Conservation (phyloP, 2,797 vertebrate species). For the Pangasius sanitwongsei region DNA sequence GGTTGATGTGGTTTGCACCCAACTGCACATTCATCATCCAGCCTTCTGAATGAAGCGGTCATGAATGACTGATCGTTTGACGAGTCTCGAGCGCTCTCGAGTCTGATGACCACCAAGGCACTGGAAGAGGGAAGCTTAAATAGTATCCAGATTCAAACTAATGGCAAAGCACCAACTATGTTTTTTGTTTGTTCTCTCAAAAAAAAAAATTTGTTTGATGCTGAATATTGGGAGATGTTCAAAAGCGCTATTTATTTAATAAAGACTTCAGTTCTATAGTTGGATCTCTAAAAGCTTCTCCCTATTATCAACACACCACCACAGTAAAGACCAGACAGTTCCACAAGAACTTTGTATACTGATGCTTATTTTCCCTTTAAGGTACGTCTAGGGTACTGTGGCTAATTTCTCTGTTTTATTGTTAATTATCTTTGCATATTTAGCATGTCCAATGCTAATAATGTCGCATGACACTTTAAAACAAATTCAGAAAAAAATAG, state of each 20-base stretch:
- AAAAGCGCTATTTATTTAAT: background rate
- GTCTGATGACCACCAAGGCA: background rate
- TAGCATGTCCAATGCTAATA: background rate
- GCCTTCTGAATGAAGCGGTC: background rate
- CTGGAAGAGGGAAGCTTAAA: background rate
- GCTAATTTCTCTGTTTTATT: background rate
- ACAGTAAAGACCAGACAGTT: background rate
- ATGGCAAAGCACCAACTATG: background rate
- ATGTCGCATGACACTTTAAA: background rate
- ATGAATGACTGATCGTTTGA: slow-evolving; percentile 10
- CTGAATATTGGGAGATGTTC: background rate
- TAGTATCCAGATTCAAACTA: background rate
- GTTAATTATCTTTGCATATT: background rate
- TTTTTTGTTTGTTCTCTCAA: background rate
- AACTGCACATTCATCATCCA: slow-evolving; percentile 8
- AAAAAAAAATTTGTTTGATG: background rate
- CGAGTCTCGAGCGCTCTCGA: background rate
- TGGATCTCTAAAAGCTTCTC: background rate
- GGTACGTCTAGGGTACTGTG: background rate
- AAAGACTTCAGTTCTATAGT: background rate
- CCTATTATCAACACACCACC: background rate
- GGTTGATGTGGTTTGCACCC: slow-evolving; percentile 24
- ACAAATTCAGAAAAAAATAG: background rate
- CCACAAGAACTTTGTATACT: background rate
- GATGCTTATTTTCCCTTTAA: background rate